Percentiles rank a stretch among this genome's conserved stretches.
Conservation (phyloP, 2,797 vertebrate genomes). For the Lemur catta region DNA sequence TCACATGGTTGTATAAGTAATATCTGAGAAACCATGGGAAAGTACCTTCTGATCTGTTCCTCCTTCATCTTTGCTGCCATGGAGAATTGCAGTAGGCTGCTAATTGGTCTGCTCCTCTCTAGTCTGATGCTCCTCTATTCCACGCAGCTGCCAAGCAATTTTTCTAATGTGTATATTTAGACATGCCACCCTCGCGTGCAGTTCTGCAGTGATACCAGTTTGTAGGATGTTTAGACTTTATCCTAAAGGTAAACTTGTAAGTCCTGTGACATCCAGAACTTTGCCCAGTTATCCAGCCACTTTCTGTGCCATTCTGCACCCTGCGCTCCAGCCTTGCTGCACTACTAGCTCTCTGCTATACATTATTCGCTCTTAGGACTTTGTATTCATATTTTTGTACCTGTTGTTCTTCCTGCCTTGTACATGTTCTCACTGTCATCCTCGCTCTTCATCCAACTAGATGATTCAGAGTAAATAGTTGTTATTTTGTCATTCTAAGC, state of each 20-base stretch:
- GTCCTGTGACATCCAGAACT: neutral
- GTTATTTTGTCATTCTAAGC: neutral
- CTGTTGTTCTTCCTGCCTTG: neutral
- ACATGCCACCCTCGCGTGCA: neutral
- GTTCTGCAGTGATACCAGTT: neutral
- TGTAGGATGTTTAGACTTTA: neutral
- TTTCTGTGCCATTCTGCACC: neutral
- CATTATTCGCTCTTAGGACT: no score
- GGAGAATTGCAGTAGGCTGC: neutral
- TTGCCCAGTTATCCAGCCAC: neutral
- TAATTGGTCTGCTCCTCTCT: neutral
- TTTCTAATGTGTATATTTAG: fast-evolving
- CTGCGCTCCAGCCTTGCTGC: neutral
- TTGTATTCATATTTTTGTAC: neutral
- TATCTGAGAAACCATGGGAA: neutral
- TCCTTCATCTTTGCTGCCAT: neutral
- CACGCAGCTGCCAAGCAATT: neutral
- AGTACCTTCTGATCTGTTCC: neutral
- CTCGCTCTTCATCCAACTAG: neutral
- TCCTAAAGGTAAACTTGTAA: neutral
- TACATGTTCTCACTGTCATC: neutral
- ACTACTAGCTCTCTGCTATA: neutral
- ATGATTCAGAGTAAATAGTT: neutral
- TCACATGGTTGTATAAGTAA: neutral
- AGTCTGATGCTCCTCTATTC: neutral